Conservation (phyloP, 2,797 vertebrate genomes). For the Numenius phaeopus region DNA sequence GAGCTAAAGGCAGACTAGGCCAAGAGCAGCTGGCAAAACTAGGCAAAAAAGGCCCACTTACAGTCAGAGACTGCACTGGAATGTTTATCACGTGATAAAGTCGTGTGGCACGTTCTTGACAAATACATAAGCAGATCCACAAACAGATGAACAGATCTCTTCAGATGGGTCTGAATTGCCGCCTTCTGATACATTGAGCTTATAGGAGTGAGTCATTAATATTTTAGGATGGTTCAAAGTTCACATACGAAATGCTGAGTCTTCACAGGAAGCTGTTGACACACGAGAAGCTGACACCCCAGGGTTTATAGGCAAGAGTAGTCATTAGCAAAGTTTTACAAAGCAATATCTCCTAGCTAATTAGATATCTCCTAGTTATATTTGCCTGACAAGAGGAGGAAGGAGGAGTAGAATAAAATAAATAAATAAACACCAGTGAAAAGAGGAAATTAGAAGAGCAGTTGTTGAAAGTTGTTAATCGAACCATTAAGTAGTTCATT, state of each 20-base stretch:
- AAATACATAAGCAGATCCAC: neutral
- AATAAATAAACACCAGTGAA: conserved; percentile 56
- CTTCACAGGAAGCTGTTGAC: conserved; percentile 21
- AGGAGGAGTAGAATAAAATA: conserved; percentile 51
- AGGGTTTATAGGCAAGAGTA: conserved; percentile 9
- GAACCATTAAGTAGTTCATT: conserved; percentile 69
- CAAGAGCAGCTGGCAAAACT: neutral
- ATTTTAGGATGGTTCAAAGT: conserved; percentile 49
- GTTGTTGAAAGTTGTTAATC: conserved; percentile 61
- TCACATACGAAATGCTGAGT: conserved; percentile 7
- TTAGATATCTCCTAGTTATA: conserved; percentile 59
- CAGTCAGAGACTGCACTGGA: neutral
- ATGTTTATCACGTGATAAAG: neutral
- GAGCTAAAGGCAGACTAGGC: neutral
- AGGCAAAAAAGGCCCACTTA: neutral
- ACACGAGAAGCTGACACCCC: neutral
- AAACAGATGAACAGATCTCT: neutral
- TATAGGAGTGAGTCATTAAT: conserved; percentile 30
- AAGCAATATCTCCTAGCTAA: conserved; percentile 52
- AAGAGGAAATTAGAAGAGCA: conserved; percentile 58
- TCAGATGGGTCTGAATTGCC: neutral
- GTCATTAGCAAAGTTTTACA: conserved; percentile 27
- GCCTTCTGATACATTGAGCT: conserved; percentile 42
- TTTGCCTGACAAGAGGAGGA: conserved; percentile 52
- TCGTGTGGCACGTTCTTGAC: neutral